Evolutionary conservation across 1,140 invertebrate species (phyloP).

Genomic region (Steinernema khuongi): DNA sequence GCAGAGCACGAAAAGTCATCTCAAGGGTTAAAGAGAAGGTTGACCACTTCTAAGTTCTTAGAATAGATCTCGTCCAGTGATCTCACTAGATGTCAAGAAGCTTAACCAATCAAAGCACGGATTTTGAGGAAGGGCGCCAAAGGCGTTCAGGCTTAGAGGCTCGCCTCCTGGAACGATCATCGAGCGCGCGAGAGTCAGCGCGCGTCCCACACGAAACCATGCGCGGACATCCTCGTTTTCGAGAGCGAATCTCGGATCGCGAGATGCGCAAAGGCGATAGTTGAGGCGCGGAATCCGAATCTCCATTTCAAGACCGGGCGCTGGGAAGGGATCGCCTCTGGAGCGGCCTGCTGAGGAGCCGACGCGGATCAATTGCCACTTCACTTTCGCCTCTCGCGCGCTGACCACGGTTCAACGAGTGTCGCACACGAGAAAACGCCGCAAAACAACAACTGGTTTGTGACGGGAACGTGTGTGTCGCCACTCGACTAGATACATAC

Average conservation of each 20-base stretch:
- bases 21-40: too few species aligned
- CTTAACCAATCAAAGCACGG: too few species aligned
- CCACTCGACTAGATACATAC: not conserved
- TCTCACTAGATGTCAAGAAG: too few species aligned
- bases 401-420: conserved; percentile 15
- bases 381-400: not conserved
- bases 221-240: conserved; percentile 7
- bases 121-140: too few species aligned
- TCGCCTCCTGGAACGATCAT: too few species aligned
- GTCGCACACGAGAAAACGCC: not conserved
- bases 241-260: not conserved
- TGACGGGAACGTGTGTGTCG: conserved; percentile 13
- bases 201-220: too few species aligned
- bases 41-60: too few species aligned
- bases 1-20: too few species aligned
- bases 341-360: not conserved
- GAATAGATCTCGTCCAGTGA: too few species aligned
- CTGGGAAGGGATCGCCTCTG: not conserved
- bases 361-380: conserved; percentile 12
- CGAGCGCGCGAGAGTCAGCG: too few species aligned
- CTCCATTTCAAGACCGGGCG: not conserved
- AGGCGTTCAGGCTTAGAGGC: too few species aligned
- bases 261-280: not conserved
- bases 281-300: too few species aligned
- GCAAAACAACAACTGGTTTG: conserved; percentile 16